These are phyloP conservation scores for Sebastes diaconus DNA, from an alignment of 2,797 vertebrate genomes.

Conservation along the genomic window DNA sequence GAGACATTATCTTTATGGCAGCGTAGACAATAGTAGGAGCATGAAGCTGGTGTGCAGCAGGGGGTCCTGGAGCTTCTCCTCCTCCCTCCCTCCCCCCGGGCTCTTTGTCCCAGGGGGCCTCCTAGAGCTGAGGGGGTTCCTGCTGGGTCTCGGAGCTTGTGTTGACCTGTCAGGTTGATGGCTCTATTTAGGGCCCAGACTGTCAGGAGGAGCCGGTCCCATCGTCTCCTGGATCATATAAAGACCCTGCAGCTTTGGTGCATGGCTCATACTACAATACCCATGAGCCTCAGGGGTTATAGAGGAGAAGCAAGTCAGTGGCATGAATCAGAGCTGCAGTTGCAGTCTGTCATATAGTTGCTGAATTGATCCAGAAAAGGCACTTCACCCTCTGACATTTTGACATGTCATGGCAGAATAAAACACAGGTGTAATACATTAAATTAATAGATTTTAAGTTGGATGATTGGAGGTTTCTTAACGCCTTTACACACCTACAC, in stretches of 20 bases:
- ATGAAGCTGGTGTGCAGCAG: constrained; percentile 14
- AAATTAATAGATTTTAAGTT: neutral
- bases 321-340: no score
- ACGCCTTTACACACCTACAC: no score
- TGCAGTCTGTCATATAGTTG: neutral
- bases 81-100: neutral
- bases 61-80: constrained; percentile 13
- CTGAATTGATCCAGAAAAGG: neutral
- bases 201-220: neutral
- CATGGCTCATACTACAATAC: neutral
- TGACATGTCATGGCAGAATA: neutral
- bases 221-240: neutral
- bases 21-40: constrained; percentile 25
- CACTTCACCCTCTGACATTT: no score
- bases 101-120: constrained; percentile 36
- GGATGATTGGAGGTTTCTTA: neutral
- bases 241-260: neutral
- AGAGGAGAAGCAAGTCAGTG: neutral
- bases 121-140: neutral
- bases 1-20: neutral
- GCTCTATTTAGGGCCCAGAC: constrained; percentile 22
- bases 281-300: neutral
- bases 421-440: neutral
- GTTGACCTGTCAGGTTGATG: constrained; percentile 42
- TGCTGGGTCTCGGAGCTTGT: neutral